phyloP scores from a whole-genome alignment of 2,797 vertebrate genomes.

The Trichosurus vulpecula region DNA sequence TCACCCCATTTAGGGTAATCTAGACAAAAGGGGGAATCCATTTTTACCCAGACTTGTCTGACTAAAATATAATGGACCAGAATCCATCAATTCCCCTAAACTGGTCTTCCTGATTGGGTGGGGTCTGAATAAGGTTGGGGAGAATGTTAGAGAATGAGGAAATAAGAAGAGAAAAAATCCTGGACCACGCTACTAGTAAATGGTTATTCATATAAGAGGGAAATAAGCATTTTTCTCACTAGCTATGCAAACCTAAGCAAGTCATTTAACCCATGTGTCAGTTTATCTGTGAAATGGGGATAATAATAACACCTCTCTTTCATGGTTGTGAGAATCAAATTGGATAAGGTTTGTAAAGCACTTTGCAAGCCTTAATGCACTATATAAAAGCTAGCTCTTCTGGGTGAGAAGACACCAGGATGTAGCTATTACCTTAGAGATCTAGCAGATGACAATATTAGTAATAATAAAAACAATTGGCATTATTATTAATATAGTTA shows the following conservation, averaged over 20 bases:
- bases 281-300: neutral
- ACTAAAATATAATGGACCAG: no score
- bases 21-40: neutral
- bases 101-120: neutral
- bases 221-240: neutral
- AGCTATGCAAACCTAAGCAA: neutral
- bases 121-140: neutral
- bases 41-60: neutral
- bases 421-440: conserved; percentile 13
- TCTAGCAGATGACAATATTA: neutral
- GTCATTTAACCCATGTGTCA: neutral
- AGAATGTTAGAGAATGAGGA: neutral
- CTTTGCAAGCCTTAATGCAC: neutral
- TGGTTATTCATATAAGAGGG: neutral
- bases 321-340: neutral
- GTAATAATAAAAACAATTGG: neutral
- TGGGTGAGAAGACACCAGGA: neutral
- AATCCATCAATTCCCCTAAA: neutral
- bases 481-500: neutral
- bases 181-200: neutral
- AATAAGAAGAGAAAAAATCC: neutral
- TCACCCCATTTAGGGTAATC: neutral
- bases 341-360: neutral
- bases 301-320: neutral
- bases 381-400: neutral